Evolutionary conservation across 1,140 invertebrate genomes (phyloP), one percentile per base, ranked within the genome.

Genomic region (Colletes gigas): DNA sequence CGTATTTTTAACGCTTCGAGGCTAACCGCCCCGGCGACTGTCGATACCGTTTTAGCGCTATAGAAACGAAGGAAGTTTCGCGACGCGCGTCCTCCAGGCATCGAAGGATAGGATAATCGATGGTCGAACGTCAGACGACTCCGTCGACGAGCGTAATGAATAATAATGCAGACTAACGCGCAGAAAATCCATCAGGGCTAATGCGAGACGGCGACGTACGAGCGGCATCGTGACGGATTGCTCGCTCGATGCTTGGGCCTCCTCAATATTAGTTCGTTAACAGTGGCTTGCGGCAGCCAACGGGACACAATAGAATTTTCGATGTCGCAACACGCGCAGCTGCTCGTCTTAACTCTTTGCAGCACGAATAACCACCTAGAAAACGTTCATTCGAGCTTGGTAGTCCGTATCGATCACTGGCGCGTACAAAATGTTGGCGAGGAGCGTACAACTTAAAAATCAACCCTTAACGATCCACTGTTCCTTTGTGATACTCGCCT

Each of bases 301-400:
- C 54, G 0, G 7, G 19, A 15, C 41, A 72, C 60, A 63, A 80
- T 81, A 85, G 82, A 83, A 85, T 84, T 84, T 81, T 85, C 60
- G 63, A 83, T 76, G 59, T 15, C 55, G 67, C 52, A 59, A 73
- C n/a, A 30, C 44, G 66, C 30, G 30, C 30, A 30, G 30, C 30
- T 30, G 30, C 30, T 30, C 30, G 30, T 30, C 30, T 30, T 30
- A 30, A 30, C 30, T 30, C 30, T 30, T 30, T 30, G 30, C 30
- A 2, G 30, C 30, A 30, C 0, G 30, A 30, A 30, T 30, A 30
- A 30, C 30, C 30, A 30, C 30, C 30, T 30, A 30, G 30, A 30
- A 30, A 30, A 30, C 30, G 30, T 30, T 30, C 30, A 30, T 30
- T 30, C 30, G 30, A 30, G 30, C 30, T 30, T 30, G 30, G 30